phyloP scores from a whole-genome alignment of 2,888 invertebrate genomes.

The Pteria penguin region DNA sequence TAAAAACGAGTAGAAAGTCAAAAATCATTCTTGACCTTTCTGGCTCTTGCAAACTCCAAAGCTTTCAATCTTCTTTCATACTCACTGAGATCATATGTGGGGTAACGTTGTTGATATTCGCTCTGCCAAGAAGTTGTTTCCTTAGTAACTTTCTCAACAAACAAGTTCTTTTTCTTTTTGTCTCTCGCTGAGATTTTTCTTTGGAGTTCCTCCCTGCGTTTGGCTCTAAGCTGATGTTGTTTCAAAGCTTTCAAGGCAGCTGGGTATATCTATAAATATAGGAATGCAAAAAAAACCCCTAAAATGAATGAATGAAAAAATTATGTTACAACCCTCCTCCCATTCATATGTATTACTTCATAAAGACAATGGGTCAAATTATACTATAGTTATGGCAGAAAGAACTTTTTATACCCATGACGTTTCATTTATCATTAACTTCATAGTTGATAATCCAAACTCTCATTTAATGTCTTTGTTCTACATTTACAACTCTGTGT shows the following conservation, averaged over 20 bases:
- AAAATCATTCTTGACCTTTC: constrained; percentile 25
- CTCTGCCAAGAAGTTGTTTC: constrained; percentile 61
- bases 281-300: not conserved
- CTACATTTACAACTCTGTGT: too few species aligned
- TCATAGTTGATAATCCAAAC: too few species aligned
- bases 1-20: too few species aligned
- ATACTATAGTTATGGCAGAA: too few species aligned
- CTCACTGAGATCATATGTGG: constrained; percentile 55
- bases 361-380: too few species aligned
- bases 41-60: not conserved
- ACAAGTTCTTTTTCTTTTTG: constrained; percentile 54
- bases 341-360: too few species aligned
- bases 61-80: constrained; percentile 43
- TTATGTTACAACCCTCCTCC: too few species aligned
- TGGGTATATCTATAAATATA: constrained; percentile 54
- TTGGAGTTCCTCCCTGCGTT: constrained; percentile 47
- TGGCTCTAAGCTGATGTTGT: constrained; percentile 49
- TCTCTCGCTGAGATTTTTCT: constrained; percentile 48
- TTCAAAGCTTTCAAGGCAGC: constrained; percentile 62
- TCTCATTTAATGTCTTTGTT: too few species aligned
- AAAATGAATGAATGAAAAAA: not conserved
- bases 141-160: constrained; percentile 51
- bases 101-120: constrained; percentile 60
- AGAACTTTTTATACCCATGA: too few species aligned
- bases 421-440: too few species aligned